Conservation (phyloP, 1,140 invertebrate species). For the Saccostrea cuccullata region DNA sequence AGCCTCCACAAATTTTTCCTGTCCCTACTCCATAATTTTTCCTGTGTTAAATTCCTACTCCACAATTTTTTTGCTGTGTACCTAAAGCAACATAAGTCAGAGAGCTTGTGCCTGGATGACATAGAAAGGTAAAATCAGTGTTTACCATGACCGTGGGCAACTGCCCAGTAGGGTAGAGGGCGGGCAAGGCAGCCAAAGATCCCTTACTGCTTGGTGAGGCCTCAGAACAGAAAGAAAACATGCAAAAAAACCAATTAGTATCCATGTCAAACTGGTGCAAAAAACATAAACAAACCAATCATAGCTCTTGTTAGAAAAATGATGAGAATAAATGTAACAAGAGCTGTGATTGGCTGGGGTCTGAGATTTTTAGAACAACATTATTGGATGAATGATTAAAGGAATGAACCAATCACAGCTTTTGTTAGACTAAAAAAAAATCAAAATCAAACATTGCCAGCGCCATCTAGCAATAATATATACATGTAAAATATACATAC, state of each 20-base stretch:
- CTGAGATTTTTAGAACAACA: not conserved
- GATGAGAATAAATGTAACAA: not conserved
- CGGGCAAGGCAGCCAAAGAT: conserved; percentile 84
- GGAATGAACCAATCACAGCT: conserved; percentile 43
- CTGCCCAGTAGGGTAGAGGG: conserved; percentile 78
- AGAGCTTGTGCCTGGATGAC: not conserved
- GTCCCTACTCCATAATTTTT: too few species aligned
- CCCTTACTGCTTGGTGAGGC: conserved; percentile 63
- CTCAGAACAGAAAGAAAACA: conserved; percentile 74
- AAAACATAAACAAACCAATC: conserved; percentile 46
- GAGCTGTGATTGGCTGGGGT: not conserved
- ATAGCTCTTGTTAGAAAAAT: conserved; percentile 51
- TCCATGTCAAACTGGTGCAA: conserved; percentile 35
- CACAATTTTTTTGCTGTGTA: not conserved
- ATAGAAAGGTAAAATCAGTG: conserved; percentile 39
- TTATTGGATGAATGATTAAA: not conserved
- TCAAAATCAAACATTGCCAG: conserved; percentile 46
- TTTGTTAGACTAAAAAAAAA: conserved; percentile 42
- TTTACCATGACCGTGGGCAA: conserved; percentile 55
- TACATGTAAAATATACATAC: too few species aligned
- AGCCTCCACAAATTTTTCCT: not conserved
- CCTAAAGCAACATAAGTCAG: conserved; percentile 25
- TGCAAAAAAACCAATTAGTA: conserved; percentile 73
- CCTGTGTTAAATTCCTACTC: too few species aligned
- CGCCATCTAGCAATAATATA: conserved; percentile 53